Conservation (phyloP, 1,140 invertebrate genomes). For the Watersipora subatra region DNA sequence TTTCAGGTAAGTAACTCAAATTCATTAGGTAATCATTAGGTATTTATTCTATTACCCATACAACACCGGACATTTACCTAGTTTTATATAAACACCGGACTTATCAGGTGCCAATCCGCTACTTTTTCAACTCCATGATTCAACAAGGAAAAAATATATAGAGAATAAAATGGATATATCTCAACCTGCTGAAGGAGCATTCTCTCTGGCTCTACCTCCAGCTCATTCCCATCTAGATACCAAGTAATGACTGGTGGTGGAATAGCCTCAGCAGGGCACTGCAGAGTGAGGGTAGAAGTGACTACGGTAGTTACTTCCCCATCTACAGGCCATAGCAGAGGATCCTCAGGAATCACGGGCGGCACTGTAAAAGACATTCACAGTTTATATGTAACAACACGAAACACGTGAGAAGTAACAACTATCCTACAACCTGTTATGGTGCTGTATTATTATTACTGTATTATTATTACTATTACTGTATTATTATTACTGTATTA, state of each 20-base stretch:
- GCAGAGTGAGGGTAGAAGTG: constrained; percentile 23
- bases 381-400: background rate
- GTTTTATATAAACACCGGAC: no score
- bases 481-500: no score
- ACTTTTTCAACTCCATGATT: background rate
- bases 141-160: background rate
- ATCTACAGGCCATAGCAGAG: background rate
- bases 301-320: constrained; percentile 18
- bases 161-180: background rate
- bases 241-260: constrained; percentile 38
- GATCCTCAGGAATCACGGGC: constrained; percentile 20
- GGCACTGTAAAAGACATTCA: constrained; percentile 21
- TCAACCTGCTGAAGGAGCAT: background rate
- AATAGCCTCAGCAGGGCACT: constrained; percentile 39
- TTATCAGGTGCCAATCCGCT: no score
- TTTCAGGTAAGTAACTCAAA: no score
- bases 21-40: no score
- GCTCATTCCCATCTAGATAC: constrained; percentile 21
- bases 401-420: background rate
- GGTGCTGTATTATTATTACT: no score
- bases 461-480: no score
- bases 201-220: background rate
- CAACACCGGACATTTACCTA: no score
- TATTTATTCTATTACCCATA: no score
- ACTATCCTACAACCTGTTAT: background rate